Evolutionary conservation across 2,797 vertebrate genomes (phyloP).

Genomic region (Lepus townsendii): DNA sequence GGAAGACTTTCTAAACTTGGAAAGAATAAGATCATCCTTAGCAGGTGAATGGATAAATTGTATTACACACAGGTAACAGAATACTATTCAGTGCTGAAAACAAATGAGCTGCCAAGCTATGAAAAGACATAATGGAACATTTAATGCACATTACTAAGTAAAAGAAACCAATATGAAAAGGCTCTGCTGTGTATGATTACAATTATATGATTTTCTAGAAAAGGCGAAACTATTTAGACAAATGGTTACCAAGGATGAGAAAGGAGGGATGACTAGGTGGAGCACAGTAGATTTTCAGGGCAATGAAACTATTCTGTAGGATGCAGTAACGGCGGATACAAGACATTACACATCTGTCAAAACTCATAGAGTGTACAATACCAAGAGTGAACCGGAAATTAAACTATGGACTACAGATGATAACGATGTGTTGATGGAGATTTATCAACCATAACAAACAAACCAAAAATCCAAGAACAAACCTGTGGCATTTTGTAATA

Average conservation of each 20-base stretch:
- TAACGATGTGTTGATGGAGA: neutral
- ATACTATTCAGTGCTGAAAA: slow-evolving; percentile 7
- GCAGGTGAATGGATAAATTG: neutral
- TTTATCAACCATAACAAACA: neutral
- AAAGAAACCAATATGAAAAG: slow-evolving; percentile 47
- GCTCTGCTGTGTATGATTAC: neutral
- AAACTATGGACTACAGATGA: neutral
- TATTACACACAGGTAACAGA: neutral
- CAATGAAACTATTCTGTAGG: neutral
- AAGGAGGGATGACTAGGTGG: neutral
- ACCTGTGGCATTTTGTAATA: neutral
- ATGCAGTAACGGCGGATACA: neutral
- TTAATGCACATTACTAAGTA: slow-evolving; percentile 16
- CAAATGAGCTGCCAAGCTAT: neutral
- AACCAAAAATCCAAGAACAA: neutral
- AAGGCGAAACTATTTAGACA: slow-evolving; percentile 17
- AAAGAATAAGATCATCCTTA: slow-evolving; percentile 26
- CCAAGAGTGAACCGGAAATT: neutral
- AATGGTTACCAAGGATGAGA: neutral
- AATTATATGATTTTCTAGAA: neutral
- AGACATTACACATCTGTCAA: neutral
- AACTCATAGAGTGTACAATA: neutral
- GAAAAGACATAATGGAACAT: slow-evolving; percentile 38
- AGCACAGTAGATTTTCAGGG: neutral
- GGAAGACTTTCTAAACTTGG: neutral